A percentile compares a stretch with the other conserved stretches of the same genome.
Evolutionary conservation across 2,797 vertebrate species (phyloP).

Genomic region (Sebastes alutus): DNA sequence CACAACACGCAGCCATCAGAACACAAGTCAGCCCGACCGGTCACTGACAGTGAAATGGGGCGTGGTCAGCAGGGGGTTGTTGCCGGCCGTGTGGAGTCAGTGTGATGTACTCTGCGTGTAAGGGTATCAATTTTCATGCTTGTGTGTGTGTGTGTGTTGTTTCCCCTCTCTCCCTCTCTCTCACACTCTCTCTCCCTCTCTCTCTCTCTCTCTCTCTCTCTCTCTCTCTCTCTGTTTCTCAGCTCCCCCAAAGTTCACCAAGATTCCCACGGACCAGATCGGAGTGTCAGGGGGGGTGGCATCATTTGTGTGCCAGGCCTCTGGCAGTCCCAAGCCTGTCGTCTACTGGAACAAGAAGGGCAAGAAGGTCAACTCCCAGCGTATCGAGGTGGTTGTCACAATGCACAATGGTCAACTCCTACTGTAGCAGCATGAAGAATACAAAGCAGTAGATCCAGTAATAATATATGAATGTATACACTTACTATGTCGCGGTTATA

Average conservation of each 20-base stretch:
- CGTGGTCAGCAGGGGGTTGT: conserved; percentile 41
- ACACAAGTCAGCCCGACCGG: conserved; percentile 53
- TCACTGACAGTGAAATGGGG: conserved; percentile 59
- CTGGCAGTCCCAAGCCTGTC: conserved; percentile 92
- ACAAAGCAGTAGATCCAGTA: not conserved
- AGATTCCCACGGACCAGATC: conserved; percentile 94
- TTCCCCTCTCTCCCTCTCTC: not conserved
- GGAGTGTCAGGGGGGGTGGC: conserved; percentile 97
- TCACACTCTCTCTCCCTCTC: conserved; percentile 29
- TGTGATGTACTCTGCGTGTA: conserved; percentile 21
- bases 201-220: conserved; percentile 5
- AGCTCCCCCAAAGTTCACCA: conserved; percentile 87
- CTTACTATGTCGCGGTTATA: not conserved
- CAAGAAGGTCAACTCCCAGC: conserved; percentile 98
- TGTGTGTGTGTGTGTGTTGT: not conserved
- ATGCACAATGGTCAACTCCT: conserved; percentile 60
- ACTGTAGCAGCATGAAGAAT: conserved; percentile 15
- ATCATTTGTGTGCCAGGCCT: conserved; percentile 97
- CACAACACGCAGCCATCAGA: conserved; percentile 59
- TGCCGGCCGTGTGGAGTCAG: not conserved
- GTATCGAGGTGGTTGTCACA: conserved; percentile 93
- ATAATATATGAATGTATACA: not conserved
- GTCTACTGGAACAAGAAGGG: conserved; percentile 99
- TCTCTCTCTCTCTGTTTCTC: conserved; percentile 4
- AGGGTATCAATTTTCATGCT: conserved; percentile 30